Percentiles rank a stretch among this genome's conserved stretches.
Conservation (phyloP, 2,888 invertebrate genomes). For the Aproaerema taeniolella region DNA sequence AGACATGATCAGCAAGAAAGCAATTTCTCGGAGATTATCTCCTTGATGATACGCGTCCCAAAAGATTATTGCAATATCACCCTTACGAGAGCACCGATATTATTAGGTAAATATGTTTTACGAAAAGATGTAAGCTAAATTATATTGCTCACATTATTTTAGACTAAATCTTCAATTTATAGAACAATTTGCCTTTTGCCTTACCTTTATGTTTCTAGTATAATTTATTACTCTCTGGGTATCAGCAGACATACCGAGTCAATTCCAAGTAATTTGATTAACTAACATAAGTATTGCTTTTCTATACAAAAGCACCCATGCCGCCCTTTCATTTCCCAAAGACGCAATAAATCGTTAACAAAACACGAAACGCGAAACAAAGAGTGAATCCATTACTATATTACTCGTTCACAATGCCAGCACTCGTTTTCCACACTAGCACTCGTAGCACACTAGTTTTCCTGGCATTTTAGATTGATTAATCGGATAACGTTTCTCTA, state of each 20-base stretch:
- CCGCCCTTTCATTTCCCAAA: background rate
- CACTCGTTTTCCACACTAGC: constrained; percentile 18
- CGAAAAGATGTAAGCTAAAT: too few relatives aligned
- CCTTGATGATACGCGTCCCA: constrained; percentile 6
- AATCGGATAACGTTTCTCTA: too few relatives aligned
- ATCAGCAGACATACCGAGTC: too few relatives aligned
- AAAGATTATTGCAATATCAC: constrained; percentile 6
- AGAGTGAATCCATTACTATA: constrained; percentile 25
- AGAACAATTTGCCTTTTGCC: too few relatives aligned
- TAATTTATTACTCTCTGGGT: background rate
- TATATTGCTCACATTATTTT: too few relatives aligned
- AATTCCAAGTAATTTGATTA: too few relatives aligned
- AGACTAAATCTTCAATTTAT: background rate
- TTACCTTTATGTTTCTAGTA: background rate
- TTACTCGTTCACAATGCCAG: constrained; percentile 22
- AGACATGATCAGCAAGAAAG: constrained; percentile 60
- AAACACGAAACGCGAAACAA: constrained; percentile 1
- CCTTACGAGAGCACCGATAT: background rate
- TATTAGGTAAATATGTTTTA: too few relatives aligned
- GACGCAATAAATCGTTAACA: background rate
- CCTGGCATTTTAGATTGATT: too few relatives aligned
- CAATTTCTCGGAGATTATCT: constrained; percentile 56
- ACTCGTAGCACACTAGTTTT: too few relatives aligned
- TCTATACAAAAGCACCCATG: background rate
- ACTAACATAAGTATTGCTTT: too few relatives aligned